Conservation (phyloP, 2,113 vertebrate genomes). For the Lycaon pictus region DNA sequence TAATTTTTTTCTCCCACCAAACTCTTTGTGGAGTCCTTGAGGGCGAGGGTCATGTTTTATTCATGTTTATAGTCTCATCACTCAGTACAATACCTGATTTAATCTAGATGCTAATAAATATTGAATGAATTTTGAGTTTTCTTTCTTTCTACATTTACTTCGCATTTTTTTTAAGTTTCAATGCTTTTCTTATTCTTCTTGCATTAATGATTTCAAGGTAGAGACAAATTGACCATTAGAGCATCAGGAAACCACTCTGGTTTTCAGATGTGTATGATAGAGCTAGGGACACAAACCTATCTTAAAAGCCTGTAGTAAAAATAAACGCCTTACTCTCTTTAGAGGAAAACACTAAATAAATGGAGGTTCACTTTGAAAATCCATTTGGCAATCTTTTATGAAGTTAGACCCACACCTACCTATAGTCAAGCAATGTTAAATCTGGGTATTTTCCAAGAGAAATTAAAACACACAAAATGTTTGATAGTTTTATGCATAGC, state of each 20-base stretch:
- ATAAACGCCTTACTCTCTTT: background rate
- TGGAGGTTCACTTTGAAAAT: background rate
- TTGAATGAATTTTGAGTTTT: slow-evolving; percentile 33
- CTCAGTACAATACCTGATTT: background rate
- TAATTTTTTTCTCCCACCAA: background rate
- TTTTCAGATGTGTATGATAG: background rate
- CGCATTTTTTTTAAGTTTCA: slow-evolving; percentile 21
- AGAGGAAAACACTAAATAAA: slow-evolving; percentile 24
- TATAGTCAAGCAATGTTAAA: background rate
- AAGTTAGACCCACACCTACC: background rate
- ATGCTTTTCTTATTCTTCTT: background rate
- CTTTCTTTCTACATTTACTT: slow-evolving; percentile 4
- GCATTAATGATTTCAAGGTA: background rate
- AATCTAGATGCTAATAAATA: slow-evolving; percentile 24
- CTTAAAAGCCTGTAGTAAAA: slow-evolving; percentile 2
- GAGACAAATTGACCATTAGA: background rate
- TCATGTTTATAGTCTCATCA: slow-evolving; percentile 1
- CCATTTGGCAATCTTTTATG: background rate
- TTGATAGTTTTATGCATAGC: background rate
- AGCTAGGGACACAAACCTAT: background rate
- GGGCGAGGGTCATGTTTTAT: background rate
- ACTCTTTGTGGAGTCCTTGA: background rate
- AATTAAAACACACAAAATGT: background rate
- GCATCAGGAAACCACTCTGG: slow-evolving; percentile 33
- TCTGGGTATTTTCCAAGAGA: background rate